phyloP scores from a whole-genome alignment of 2,888 invertebrate genomes.

The Diogma glabrata region DNA sequence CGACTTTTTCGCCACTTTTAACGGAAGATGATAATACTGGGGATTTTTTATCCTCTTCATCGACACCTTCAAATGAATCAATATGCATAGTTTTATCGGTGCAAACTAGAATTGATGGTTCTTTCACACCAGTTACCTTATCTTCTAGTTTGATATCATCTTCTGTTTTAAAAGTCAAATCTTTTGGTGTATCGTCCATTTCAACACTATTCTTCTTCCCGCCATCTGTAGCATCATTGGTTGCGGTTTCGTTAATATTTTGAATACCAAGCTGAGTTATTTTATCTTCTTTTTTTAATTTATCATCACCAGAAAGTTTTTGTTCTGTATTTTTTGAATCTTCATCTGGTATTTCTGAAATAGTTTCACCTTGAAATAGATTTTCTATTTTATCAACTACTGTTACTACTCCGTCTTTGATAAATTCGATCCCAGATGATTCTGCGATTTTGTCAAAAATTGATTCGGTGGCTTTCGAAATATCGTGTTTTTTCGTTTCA shows the following conservation, averaged over 20 bases:
- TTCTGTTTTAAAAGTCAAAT: neutral
- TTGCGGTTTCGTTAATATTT: too few relatives aligned
- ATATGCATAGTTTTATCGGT: neutral
- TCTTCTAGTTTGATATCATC: neutral
- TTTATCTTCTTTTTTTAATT: too few relatives aligned
- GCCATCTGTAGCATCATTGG: constrained; percentile 16
- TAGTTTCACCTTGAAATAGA: neutral
- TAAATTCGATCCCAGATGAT: neutral
- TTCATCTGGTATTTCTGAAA: neutral
- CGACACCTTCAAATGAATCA: constrained; percentile 3
- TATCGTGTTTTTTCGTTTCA: constrained; percentile 3
- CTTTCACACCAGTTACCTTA: neutral
- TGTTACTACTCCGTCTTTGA: neutral
- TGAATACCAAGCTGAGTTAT: too few relatives aligned
- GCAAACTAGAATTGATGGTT: too few relatives aligned
- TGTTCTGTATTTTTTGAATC: neutral
- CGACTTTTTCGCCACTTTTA: too few relatives aligned
- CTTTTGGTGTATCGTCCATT: neutral
- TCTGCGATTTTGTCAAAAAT: neutral
- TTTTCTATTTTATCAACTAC: constrained; percentile 15
- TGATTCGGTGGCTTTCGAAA: constrained; percentile 9
- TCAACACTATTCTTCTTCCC: neutral
- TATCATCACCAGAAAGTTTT: neutral
- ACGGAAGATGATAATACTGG: neutral
- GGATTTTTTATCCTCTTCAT: constrained; percentile 6